Evolutionary conservation across 2,797 vertebrate species (phyloP).

Genomic region (Darevskia mixta): DNA sequence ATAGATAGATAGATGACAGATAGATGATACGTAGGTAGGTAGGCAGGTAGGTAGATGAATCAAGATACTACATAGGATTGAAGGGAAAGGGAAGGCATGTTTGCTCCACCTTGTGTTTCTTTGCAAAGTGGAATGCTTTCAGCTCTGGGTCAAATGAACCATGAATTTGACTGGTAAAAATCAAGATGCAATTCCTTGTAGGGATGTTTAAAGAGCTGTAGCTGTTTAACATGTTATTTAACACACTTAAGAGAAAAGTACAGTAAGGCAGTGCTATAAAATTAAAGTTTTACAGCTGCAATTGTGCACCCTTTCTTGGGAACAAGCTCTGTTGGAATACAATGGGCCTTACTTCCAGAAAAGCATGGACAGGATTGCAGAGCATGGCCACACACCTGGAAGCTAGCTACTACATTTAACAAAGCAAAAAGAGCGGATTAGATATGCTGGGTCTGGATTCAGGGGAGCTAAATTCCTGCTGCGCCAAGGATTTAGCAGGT

Average conservation of each 20-base stretch:
- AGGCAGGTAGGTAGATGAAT: conserved; percentile 51
- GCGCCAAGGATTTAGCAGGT: neutral
- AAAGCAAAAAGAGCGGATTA: conserved; percentile 39
- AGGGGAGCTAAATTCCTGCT: neutral
- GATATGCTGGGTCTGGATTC: neutral
- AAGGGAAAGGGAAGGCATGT: conserved; percentile 42
- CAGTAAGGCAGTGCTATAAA: conserved; percentile 26
- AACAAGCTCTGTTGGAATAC: neutral
- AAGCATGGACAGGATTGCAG: neutral
- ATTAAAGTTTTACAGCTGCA: neutral
- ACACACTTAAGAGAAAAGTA: conserved; percentile 18
- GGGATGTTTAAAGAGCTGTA: neutral
- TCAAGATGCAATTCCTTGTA: conserved; percentile 42
- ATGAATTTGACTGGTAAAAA: conserved; percentile 38
- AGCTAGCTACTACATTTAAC: conserved; percentile 19
- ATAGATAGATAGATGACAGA: too few species aligned
- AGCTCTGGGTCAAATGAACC: conserved; percentile 22
- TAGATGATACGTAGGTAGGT: too few species aligned
- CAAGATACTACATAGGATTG: neutral
- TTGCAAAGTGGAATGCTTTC: conserved; percentile 46
- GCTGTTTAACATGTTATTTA: neutral
- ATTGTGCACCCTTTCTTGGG: neutral
- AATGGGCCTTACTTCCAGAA: neutral
- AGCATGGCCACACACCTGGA: neutral
- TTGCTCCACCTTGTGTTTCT: conserved; percentile 20